These are phyloP conservation scores for Pelosia muscerda DNA, from an alignment of 2,888 invertebrate species.

Conservation along the genomic window DNA sequence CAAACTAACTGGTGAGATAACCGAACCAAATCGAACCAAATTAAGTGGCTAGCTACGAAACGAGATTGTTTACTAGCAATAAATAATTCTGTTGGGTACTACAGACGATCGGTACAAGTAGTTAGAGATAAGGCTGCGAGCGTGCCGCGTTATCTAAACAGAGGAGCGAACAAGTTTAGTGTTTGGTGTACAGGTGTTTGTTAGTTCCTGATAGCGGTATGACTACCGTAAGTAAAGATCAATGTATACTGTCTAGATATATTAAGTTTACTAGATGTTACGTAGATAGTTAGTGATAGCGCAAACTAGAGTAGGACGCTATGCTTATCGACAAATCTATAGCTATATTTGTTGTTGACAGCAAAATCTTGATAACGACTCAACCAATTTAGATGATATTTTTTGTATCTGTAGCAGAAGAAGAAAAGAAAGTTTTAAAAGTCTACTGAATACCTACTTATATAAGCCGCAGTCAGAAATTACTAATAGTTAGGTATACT, in stretches of 20 bases:
- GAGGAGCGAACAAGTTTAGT: slow-evolving; percentile 48
- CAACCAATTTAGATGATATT: not conserved
- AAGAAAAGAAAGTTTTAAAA: too few relatives aligned
- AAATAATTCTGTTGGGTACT: slow-evolving; percentile 19
- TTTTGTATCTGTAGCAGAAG: not conserved
- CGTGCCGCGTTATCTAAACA: slow-evolving; percentile 48
- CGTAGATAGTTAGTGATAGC: not conserved
- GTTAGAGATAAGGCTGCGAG: slow-evolving; percentile 55
- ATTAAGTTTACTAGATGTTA: not conserved
- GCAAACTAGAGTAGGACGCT: not conserved
- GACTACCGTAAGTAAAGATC: slow-evolving; percentile 10
- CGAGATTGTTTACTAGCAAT: slow-evolving; percentile 17
- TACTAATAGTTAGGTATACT: not conserved
- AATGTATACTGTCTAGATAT: slow-evolving; percentile 1
- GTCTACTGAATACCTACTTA: too few relatives aligned
- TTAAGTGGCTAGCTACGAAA: slow-evolving; percentile 10
- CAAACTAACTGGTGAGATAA: slow-evolving; percentile 12
- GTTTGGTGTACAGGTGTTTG: slow-evolving; percentile 41
- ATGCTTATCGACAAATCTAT: not conserved
- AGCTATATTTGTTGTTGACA: not conserved
- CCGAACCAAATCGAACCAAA: slow-evolving; percentile 14
- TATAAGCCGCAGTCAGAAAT: not conserved
- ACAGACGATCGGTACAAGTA: slow-evolving; percentile 51
- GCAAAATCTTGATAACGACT: not conserved
- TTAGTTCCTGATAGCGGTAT: slow-evolving; percentile 17